Conservation (phyloP, 2,113 vertebrate genomes). For the Heptranchias perlo region DNA sequence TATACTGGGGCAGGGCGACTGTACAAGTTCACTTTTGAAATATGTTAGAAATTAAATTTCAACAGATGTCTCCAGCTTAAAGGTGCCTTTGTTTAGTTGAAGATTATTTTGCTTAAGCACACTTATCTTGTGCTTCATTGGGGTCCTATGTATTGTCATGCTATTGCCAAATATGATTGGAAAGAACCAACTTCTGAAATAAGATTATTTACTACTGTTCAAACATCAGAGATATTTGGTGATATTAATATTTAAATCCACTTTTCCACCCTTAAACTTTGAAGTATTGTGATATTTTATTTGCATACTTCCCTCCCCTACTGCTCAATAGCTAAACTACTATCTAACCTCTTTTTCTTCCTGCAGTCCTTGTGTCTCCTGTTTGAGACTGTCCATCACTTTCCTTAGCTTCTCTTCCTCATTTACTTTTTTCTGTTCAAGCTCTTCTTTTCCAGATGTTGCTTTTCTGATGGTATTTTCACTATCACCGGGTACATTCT, state of each 20-base stretch:
- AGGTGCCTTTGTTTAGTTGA: background rate
- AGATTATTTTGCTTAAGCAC: background rate
- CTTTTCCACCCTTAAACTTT: background rate
- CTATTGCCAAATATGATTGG: background rate
- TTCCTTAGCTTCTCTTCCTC: conserved; percentile 75
- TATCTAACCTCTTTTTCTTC: conserved; percentile 80
- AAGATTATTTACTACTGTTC: background rate
- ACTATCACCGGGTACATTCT: conserved; percentile 60
- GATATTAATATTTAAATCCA: background rate
- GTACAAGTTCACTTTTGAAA: background rate
- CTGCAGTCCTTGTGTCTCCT: conserved; percentile 81
- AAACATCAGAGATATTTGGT: background rate
- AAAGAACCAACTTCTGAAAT: background rate
- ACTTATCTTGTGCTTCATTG: background rate
- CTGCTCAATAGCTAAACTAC: background rate
- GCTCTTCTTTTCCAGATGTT: conserved; percentile 60
- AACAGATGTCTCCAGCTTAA: background rate
- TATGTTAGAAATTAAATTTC: background rate
- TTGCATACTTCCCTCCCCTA: background rate
- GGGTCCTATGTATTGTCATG: background rate
- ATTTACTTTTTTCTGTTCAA: conserved; percentile 70
- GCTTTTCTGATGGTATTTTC: conserved; percentile 69
- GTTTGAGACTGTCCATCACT: conserved; percentile 80
- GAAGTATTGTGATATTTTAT: background rate
- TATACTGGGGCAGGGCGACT: background rate